phyloP scores from a whole-genome alignment of 1,140 invertebrate genomes.

The Drosophila orosa region DNA sequence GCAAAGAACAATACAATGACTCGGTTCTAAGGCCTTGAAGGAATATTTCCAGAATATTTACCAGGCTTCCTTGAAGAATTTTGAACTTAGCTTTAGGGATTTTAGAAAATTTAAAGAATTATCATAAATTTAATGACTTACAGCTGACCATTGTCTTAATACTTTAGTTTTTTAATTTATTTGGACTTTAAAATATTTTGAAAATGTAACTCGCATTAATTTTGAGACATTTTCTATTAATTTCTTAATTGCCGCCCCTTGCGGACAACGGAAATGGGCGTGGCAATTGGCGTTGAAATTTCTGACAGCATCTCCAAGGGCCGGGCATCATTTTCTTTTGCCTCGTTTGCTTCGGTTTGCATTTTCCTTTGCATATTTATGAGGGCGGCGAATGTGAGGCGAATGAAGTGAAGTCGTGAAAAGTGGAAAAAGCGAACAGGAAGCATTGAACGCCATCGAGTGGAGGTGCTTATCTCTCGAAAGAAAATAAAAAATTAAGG shows the following conservation, averaged over 20 bases:
- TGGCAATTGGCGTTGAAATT: constrained; percentile 40
- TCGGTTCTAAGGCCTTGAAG: background rate
- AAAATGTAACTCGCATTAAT: background rate
- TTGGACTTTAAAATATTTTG: too few relatives aligned
- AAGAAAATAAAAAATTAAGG: background rate
- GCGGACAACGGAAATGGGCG: constrained; percentile 39
- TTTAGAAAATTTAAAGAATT: too few relatives aligned
- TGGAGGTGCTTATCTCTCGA: constrained; percentile 32
- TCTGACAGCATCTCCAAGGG: constrained; percentile 34
- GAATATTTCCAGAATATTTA: constrained; percentile 10
- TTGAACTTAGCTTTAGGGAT: background rate
- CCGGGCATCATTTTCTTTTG: constrained; percentile 8
- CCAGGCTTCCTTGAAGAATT: background rate
- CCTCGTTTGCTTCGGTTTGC: constrained; percentile 62
- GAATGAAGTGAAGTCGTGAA: constrained; percentile 7
- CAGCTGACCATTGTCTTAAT: too few relatives aligned
- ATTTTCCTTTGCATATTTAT: constrained; percentile 79
- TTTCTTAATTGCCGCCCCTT: constrained; percentile 41
- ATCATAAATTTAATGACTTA: too few relatives aligned
- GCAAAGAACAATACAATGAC: constrained; percentile 1
- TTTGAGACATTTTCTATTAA: background rate
- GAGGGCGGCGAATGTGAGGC: constrained; percentile 42
- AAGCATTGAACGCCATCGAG: constrained; percentile 43
- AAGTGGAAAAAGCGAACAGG: constrained; percentile 2
- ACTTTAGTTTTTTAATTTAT: too few relatives aligned